Evolutionary conservation across 2,797 vertebrate species (phyloP), one percentile per base, ranked within the genome.

Genomic region (Malurus splendens): DNA sequence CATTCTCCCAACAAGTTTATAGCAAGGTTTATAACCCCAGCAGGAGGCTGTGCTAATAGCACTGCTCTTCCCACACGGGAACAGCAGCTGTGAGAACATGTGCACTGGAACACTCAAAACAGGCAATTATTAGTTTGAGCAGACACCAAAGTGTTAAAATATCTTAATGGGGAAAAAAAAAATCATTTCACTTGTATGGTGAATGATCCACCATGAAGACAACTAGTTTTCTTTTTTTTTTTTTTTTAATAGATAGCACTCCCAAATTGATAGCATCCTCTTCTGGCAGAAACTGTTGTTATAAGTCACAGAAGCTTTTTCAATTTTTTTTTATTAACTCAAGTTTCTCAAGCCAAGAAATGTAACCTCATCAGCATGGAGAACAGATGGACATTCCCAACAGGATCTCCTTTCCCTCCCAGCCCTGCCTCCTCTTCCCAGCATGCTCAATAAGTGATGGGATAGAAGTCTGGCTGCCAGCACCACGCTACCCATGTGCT

Each of bases 321-420:
- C 3, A n/a, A n/a, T n/a, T n/a, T n/a, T n/a, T n/a, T n/a, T 88
- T 88, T 92, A 83, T 87, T 86, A 90, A 80, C 30, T 82, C 23
- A 75, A 72, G 45, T 87, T 92, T 86, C 66, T 78, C 62, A 6
- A 52, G 92, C 67, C 90, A 91, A 90, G 68, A 91, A 95, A 84
- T 8, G n/a, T 79, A 94, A 89, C 87, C 56, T 87, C 66, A 89
- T 73, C 70, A 78, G 78, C 47, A 90, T n/a, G 48, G 50, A 86
- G 47, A 95, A 44, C 66, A 93, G 83, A 95, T 85, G 88, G 90
- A 59, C 67, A 56, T 86, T 92, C 80, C 74, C 84, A 84, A 79
- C 52, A 77, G 71, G 55, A 38, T 51, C 86, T 86, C 82, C 85
- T 86, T 75, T 60, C 36, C 44, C 10, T 22, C 20, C 7, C 7